Evolutionary conservation across 2,888 invertebrate genomes (phyloP).

Genomic region (Ephialtes manifestator): DNA sequence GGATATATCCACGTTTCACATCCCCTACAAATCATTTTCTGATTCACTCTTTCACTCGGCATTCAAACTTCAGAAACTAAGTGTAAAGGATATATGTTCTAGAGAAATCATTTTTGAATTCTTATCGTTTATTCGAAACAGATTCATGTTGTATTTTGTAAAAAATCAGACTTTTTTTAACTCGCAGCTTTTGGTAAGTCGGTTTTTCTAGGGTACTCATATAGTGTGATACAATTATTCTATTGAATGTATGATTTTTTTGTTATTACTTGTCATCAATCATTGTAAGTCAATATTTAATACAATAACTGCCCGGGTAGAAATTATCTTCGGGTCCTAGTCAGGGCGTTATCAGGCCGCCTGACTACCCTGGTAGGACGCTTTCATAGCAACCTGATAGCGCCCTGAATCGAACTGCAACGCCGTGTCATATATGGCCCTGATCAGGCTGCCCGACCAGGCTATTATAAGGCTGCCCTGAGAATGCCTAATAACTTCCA

Average conservation of each 20-base stretch:
- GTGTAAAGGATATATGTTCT: slow-evolving; percentile 23
- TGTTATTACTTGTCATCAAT: not conserved
- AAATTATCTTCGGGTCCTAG: no score
- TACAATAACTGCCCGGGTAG: not conserved
- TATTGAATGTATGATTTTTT: not conserved
- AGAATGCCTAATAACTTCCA: no score
- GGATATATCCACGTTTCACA: slow-evolving; percentile 45
- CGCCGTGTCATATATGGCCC: no score
- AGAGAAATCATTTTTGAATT: slow-evolving; percentile 8
- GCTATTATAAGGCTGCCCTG: no score
- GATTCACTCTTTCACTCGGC: slow-evolving; percentile 58
- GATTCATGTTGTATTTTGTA: not conserved
- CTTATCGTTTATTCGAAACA: not conserved
- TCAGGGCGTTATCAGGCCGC: no score
- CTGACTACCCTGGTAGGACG: no score
- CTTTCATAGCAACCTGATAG: no score
- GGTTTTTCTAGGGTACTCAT: not conserved
- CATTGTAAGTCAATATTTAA: not conserved
- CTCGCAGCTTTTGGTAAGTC: not conserved
- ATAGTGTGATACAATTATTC: not conserved
- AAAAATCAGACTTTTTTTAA: not conserved
- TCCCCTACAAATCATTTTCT: slow-evolving; percentile 40
- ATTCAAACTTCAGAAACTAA: slow-evolving; percentile 51
- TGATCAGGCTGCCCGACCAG: no score
- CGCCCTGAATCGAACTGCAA: no score